phyloP scores from a whole-genome alignment of 2,797 vertebrate species.

The Scleropages formosus region DNA sequence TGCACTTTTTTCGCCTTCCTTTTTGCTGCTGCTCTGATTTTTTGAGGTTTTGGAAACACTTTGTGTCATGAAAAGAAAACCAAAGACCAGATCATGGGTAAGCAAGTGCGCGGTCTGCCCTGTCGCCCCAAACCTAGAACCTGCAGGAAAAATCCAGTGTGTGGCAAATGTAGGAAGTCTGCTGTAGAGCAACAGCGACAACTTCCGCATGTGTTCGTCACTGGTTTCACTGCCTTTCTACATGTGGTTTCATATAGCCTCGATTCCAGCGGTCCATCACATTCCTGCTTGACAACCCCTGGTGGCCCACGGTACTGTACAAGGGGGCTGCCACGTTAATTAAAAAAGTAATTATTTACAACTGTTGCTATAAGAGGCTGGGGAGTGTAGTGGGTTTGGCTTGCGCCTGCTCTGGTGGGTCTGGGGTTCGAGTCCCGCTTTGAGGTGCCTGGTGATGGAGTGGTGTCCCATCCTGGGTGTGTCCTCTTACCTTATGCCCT shows the following conservation, averaged over 20 bases:
- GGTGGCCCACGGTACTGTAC: no score
- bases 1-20: background rate
- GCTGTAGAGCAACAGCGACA: conserved; percentile 1
- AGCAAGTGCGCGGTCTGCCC: conserved; percentile 37
- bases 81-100: conserved; percentile 22
- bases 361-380: no score
- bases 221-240: background rate
- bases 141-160: conserved; percentile 33
- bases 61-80: conserved; percentile 18
- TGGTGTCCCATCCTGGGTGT: no score
- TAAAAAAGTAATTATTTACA: no score
- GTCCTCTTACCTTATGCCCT: no score
- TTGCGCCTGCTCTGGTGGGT: no score
- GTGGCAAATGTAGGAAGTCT: conserved; percentile 33
- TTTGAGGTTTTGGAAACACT: conserved; percentile 24
- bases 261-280: background rate
- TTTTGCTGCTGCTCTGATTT: background rate
- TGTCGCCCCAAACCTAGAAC: conserved; percentile 36
- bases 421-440: no score
- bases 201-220: background rate
- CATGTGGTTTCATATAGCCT: background rate
- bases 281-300: background rate
- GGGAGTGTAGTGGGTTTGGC: no score
- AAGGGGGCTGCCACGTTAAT: no score
- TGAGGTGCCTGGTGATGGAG: no score